Evolutionary conservation across 1,140 invertebrate species (phyloP).

Genomic region (Choristoneura fumiferana): DNA sequence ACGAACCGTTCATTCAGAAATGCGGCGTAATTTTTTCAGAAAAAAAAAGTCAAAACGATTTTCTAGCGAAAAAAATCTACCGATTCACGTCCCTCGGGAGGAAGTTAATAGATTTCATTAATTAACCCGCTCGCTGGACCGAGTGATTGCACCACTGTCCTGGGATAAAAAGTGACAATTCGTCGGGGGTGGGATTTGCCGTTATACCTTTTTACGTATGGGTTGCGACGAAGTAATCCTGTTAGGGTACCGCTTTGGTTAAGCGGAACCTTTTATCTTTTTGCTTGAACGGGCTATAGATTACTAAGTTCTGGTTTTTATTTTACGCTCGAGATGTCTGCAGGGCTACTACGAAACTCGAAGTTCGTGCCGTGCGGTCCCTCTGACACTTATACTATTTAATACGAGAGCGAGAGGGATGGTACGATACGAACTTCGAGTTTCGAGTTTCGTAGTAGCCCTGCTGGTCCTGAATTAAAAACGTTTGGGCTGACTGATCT

Average conservation of each 20-base stretch:
- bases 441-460: no score
- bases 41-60: constrained; percentile 55
- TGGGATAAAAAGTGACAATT: constrained; percentile 75
- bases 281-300: constrained; percentile 8
- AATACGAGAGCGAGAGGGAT: no score
- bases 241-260: constrained; percentile 20
- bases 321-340: no score
- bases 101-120: constrained; percentile 77
- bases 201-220: constrained; percentile 41
- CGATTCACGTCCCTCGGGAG: constrained; percentile 57
- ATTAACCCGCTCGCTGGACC: constrained; percentile 75
- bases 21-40: no score
- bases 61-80: constrained; percentile 60
- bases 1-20: background rate
- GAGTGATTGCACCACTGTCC: constrained; percentile 67
- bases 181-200: constrained; percentile 51
- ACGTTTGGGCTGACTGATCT: no score
- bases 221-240: constrained; percentile 21
- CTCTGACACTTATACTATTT: no score
- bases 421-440: no score
- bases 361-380: no score
- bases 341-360: no score
- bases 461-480: no score
- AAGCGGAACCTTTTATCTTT: constrained; percentile 18
- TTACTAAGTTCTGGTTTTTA: background rate